Percentiles rank a stretch among this genome's conserved stretches.
Conservation (phyloP, 2,888 invertebrate species). For the Stenodema calcarata region DNA sequence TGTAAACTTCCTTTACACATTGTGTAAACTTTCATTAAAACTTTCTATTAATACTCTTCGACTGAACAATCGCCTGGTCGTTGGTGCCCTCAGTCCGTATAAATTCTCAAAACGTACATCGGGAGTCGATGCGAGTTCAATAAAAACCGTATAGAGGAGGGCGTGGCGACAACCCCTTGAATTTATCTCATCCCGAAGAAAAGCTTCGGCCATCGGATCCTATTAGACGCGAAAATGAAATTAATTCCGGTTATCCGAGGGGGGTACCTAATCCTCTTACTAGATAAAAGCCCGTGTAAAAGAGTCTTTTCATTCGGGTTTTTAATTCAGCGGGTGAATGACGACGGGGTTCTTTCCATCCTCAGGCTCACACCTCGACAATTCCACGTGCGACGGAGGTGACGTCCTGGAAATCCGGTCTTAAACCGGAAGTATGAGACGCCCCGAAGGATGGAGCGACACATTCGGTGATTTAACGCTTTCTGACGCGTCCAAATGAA, state of each 20-base stretch:
- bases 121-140: not conserved
- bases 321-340: slow-evolving; percentile 7
- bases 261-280: slow-evolving; percentile 1
- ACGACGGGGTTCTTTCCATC: not conserved
- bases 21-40: too few relatives aligned
- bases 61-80: too few relatives aligned
- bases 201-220: not conserved
- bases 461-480: too few relatives aligned
- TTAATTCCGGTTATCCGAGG: slow-evolving; percentile 9
- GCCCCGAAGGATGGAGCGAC: too few relatives aligned
- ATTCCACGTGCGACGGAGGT: not conserved
- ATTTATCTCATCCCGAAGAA: not conserved
- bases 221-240: slow-evolving; percentile 10
- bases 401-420: not conserved
- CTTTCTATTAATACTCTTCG: too few relatives aligned
- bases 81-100: too few relatives aligned
- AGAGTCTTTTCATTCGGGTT: not conserved
- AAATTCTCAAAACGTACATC: not conserved
- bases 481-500: too few relatives aligned
- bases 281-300: slow-evolving; percentile 4
- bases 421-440: too few relatives aligned
- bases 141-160: not conserved
- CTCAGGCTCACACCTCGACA: slow-evolving; percentile 6
- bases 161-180: not conserved
- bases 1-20: too few relatives aligned